These are phyloP conservation scores for Spheniscus mendiculus DNA, from an alignment of 2,113 vertebrate genomes.

Conservation along the genomic window DNA sequence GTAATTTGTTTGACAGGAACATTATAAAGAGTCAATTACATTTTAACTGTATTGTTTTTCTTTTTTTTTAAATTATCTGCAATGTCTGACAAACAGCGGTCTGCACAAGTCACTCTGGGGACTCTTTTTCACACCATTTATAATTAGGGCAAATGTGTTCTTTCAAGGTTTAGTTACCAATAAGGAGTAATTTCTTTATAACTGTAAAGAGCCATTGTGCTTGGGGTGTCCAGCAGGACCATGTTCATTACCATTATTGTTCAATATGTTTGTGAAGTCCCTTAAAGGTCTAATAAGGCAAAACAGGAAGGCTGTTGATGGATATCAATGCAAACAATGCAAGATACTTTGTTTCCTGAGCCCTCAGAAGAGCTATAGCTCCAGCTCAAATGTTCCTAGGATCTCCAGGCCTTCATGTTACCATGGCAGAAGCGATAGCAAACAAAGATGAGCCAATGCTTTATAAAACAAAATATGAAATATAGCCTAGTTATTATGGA, in stretches of 20 bases:
- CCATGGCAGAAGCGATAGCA: slow-evolving; percentile 31
- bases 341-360: not conserved
- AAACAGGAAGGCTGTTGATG: not conserved
- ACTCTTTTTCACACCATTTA: not conserved
- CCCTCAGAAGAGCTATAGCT: not conserved
- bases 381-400: not conserved
- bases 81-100: not conserved
- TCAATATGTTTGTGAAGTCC: not conserved
- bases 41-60: not conserved
- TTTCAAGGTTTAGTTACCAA: slow-evolving; percentile 8
- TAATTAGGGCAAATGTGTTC: not conserved
- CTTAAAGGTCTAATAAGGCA: slow-evolving; percentile 11
- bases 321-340: not conserved
- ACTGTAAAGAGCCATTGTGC: not conserved
- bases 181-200: slow-evolving; percentile 15
- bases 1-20: slow-evolving; percentile 12
- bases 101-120: not conserved
- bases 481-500: not conserved
- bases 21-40: not conserved
- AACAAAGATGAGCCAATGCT: slow-evolving; percentile 20
- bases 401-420: slow-evolving; percentile 19
- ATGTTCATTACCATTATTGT: not conserved
- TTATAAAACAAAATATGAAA: slow-evolving; percentile 36
- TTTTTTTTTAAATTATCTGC: not conserved
- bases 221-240: not conserved